Conservation (phyloP, 2,888 invertebrate species). For the Nymphalis polychloros region DNA sequence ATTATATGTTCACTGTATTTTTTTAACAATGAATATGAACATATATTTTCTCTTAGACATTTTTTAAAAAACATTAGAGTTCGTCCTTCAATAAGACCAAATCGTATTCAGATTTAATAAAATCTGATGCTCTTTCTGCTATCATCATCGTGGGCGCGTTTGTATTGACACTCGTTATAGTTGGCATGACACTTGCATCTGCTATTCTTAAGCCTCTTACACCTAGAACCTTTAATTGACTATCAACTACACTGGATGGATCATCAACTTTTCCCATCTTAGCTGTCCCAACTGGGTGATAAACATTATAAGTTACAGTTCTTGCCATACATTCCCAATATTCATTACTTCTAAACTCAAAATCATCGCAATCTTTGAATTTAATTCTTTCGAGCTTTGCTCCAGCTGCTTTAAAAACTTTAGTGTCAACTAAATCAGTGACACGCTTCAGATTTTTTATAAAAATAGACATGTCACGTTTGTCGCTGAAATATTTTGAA, state of each 20-base stretch:
- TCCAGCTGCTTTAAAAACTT: slow-evolving; percentile 56
- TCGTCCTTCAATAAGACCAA: slow-evolving; percentile 52
- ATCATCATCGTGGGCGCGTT: slow-evolving; percentile 75
- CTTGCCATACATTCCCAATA: slow-evolving; percentile 75
- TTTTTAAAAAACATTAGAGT: slow-evolving; percentile 45
- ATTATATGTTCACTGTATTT: too few relatives aligned
- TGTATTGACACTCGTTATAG: slow-evolving; percentile 69
- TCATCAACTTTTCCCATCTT: slow-evolving; percentile 66
- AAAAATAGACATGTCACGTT: slow-evolving; percentile 62
- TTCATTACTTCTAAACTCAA: slow-evolving; percentile 57
- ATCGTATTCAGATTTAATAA: slow-evolving; percentile 62
- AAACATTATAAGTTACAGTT: slow-evolving; percentile 68
- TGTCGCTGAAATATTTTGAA: slow-evolving; percentile 67
- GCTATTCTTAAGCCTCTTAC: slow-evolving; percentile 61
- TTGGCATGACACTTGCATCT: slow-evolving; percentile 74
- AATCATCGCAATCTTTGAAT: slow-evolving; percentile 60
- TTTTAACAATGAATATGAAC: too few relatives aligned
- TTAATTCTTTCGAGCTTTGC: slow-evolving; percentile 63
- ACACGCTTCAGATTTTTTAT: slow-evolving; percentile 60
- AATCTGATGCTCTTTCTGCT: slow-evolving; percentile 70
- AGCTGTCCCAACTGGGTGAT: slow-evolving; percentile 72
- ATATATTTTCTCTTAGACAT: too few relatives aligned
- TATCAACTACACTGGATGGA: slow-evolving; percentile 60
- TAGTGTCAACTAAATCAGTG: slow-evolving; percentile 60
- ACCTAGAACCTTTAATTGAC: slow-evolving; percentile 57